Conservation (phyloP, 2,113 vertebrate species). For the Clupea harengus region DNA sequence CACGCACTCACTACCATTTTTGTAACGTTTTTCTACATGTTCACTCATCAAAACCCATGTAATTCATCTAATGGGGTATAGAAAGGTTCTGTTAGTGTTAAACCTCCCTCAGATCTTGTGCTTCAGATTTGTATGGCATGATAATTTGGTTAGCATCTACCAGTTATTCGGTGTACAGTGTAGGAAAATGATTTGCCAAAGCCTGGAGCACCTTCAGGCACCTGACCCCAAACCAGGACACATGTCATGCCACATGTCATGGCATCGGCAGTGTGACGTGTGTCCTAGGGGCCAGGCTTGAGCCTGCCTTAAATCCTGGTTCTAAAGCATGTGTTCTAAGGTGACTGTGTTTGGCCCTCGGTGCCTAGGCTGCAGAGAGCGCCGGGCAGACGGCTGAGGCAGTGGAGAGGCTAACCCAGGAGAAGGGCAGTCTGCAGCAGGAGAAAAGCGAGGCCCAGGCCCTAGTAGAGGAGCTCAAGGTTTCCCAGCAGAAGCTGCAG, state of each 20-base stretch:
- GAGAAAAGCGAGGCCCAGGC: slow-evolving; percentile 74
- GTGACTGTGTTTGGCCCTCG: background rate
- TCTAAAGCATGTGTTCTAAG: background rate
- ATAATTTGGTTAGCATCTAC: background rate
- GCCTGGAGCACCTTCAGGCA: background rate
- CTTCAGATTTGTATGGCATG: background rate
- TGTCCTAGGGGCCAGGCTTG: background rate
- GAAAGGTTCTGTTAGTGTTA: background rate
- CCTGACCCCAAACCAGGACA: background rate
- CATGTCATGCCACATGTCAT: background rate
- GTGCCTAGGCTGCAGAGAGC: slow-evolving; percentile 71
- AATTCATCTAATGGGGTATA: background rate
- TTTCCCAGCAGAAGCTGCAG: slow-evolving; percentile 76
- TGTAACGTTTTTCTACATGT: background rate
- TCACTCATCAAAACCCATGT: background rate
- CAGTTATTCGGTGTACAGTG: background rate
- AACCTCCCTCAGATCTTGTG: slow-evolving; percentile 2
- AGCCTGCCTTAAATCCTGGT: background rate
- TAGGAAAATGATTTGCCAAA: background rate
- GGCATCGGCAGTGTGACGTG: background rate
- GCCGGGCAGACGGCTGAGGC: slow-evolving; percentile 77
- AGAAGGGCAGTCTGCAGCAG: slow-evolving; percentile 75
- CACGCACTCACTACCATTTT: background rate
- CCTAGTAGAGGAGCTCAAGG: slow-evolving; percentile 73
- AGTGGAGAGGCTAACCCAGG: slow-evolving; percentile 79